phyloP scores from a whole-genome alignment of 2,888 invertebrate genomes.

The Amblyteles armatorius region DNA sequence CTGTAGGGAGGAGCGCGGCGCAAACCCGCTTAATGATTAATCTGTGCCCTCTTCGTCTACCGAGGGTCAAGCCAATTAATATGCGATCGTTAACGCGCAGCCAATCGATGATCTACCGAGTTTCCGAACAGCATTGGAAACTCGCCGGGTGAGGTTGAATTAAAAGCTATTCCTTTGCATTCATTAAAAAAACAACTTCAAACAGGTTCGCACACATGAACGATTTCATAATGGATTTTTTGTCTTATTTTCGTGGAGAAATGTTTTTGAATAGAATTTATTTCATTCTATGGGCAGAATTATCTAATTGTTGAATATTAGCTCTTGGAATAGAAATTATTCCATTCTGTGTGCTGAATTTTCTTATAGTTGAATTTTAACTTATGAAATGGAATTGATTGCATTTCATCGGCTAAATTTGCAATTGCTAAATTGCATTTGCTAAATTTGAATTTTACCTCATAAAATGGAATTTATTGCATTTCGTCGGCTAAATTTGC shows the following conservation, averaged over 20 bases:
- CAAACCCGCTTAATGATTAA: constrained; percentile 14
- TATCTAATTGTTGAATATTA: background rate
- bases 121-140: constrained; percentile 11
- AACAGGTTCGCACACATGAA: background rate
- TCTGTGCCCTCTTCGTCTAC: constrained; percentile 29
- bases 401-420: too few relatives aligned
- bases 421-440: too few relatives aligned
- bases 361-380: too few relatives aligned
- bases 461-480: too few relatives aligned
- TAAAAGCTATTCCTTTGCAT: constrained; percentile 3
- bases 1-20: background rate
- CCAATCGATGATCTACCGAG: constrained; percentile 31
- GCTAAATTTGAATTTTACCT: too few relatives aligned
- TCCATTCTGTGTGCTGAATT: too few relatives aligned
- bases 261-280: background rate
- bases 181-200: constrained; percentile 8
- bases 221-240: background rate
- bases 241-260: background rate
- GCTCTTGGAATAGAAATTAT: too few relatives aligned
- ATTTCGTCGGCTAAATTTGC: too few relatives aligned
- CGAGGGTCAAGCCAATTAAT: constrained; percentile 34
- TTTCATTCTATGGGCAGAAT: background rate
- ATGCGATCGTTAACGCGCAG: constrained; percentile 34
- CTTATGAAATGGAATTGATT: too few relatives aligned
- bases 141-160: background rate